Evolutionary conservation across 1,140 invertebrate species (phyloP).

Genomic region (Drosophila bocki): DNA sequence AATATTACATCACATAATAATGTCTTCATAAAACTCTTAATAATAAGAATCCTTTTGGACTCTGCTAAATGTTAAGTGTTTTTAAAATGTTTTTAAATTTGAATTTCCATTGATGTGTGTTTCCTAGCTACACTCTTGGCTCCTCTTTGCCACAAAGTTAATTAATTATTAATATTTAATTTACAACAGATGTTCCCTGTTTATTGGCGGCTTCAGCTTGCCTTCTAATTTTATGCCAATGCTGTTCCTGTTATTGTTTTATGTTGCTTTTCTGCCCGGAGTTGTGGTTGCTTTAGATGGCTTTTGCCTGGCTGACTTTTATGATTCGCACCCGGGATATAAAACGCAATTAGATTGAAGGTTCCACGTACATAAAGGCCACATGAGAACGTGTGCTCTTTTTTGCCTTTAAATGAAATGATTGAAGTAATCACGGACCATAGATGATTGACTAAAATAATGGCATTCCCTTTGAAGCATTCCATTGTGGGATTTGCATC

Average conservation of each 20-base stretch:
- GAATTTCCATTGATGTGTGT: background rate
- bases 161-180: constrained; percentile 65
- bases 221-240: constrained; percentile 22
- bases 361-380: constrained; percentile 54
- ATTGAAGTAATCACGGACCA: constrained; percentile 52
- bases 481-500: constrained; percentile 1
- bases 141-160: background rate
- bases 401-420: constrained; percentile 56
- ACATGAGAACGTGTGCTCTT: constrained; percentile 36
- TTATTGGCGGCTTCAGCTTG: background rate
- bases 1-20: too few species aligned
- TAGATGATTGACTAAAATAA: constrained; percentile 18
- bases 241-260: constrained; percentile 3
- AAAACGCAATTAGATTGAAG: constrained; percentile 74
- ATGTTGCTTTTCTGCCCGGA: constrained; percentile 11
- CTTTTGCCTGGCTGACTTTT: constrained; percentile 32
- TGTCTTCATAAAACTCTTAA: too few species aligned
- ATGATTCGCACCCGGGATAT: constrained; percentile 50
- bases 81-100: background rate
- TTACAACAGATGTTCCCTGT: constrained; percentile 48
- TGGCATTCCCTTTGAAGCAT: background rate
- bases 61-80: too few species aligned
- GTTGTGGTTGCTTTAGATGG: constrained; percentile 6
- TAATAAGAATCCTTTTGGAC: too few species aligned
- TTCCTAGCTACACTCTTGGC: background rate